phyloP scores from a whole-genome alignment of 2,113 vertebrate genomes.

The Perognathus longimembris region DNA sequence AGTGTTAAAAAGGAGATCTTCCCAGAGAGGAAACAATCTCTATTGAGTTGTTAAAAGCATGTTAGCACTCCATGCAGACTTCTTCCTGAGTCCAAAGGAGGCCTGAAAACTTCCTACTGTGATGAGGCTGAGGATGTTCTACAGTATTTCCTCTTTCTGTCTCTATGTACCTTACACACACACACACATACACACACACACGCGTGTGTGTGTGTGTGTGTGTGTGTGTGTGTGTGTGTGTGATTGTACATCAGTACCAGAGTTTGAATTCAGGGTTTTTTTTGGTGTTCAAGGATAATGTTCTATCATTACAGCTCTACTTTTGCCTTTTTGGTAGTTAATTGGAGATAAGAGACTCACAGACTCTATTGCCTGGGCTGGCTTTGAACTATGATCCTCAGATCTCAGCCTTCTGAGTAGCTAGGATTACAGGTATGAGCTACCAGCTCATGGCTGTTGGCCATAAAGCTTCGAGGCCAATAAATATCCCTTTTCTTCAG shows the following conservation, averaged over 20 bases:
- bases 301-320: too few species aligned
- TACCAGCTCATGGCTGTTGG: neutral
- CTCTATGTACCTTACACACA: neutral
- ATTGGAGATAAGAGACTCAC: too few species aligned
- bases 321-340: too few species aligned
- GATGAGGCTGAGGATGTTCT: neutral
- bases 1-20: slow-evolving; percentile 64
- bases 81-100: neutral
- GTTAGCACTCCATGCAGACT: slow-evolving; percentile 23
- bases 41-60: slow-evolving; percentile 41
- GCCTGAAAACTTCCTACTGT: neutral
- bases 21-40: slow-evolving; percentile 35
- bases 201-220: too few species aligned
- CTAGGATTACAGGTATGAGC: too few species aligned
- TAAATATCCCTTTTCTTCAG: neutral
- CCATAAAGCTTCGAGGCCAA: neutral
- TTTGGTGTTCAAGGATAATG: too few species aligned
- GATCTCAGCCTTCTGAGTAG: too few species aligned
- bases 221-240: too few species aligned
- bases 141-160: neutral
- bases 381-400: too few species aligned
- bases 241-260: too few species aligned
- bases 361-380: too few species aligned
- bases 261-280: too few species aligned
- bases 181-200: neutral